These are phyloP conservation scores for Epirrhoe alternata DNA, from an alignment of 2,888 invertebrate genomes.

Conservation along the genomic window DNA sequence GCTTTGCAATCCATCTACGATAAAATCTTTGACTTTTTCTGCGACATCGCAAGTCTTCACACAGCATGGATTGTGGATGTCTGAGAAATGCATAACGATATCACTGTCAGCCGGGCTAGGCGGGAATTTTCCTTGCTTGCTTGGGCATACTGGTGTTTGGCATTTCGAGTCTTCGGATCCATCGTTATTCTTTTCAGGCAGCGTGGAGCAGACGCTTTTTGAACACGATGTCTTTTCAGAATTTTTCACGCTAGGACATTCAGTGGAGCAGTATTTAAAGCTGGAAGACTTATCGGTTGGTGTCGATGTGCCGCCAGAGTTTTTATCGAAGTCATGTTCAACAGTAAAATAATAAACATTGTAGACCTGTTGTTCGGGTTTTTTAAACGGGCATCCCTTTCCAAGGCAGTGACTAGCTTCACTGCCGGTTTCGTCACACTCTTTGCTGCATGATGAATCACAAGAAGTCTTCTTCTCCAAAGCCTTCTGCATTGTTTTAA, in stretches of 20 bases:
- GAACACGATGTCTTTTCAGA: constrained; percentile 60
- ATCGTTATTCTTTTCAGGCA: constrained; percentile 32
- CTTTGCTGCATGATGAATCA: constrained; percentile 59
- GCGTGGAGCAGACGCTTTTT: constrained; percentile 59
- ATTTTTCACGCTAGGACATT: constrained; percentile 62
- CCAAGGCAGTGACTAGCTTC: constrained; percentile 60
- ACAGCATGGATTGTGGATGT: constrained; percentile 72
- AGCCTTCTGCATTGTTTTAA: constrained; percentile 67
- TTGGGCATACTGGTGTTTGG: constrained; percentile 54
- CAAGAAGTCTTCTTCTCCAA: constrained; percentile 60
- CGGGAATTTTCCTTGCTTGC: constrained; percentile 42
- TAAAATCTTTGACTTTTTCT: constrained; percentile 72
- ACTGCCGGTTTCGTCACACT: constrained; percentile 60
- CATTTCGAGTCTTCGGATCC: constrained; percentile 47
- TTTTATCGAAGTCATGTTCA: constrained; percentile 63
- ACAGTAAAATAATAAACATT: constrained; percentile 76
- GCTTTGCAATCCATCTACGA: constrained; percentile 58
- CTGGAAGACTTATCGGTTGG: constrained; percentile 46
- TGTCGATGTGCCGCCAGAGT: constrained; percentile 41
- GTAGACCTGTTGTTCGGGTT: constrained; percentile 56
- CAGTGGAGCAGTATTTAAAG: constrained; percentile 60
- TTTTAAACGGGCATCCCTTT: constrained; percentile 60
- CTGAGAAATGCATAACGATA: constrained; percentile 62
- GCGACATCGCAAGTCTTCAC: constrained; percentile 71
- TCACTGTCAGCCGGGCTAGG: constrained; percentile 76